Evolutionary conservation across 2,888 invertebrate genomes (phyloP).

Genomic region (Nomada fabriciana): DNA sequence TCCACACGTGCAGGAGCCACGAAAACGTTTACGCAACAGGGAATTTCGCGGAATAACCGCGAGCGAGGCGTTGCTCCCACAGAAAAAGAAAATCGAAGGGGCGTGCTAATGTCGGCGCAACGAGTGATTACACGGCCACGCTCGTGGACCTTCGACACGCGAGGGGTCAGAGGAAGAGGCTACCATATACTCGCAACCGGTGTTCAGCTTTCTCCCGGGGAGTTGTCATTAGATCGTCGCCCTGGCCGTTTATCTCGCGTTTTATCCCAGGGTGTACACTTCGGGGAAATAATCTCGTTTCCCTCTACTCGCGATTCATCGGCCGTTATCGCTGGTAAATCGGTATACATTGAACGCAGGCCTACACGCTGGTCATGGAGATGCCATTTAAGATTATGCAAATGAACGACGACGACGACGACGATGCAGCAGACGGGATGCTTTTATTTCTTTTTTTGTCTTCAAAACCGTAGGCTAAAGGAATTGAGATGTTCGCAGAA

Average conservation of each 20-base stretch:
- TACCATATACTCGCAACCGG: constrained; percentile 26
- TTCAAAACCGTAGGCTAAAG: constrained; percentile 1
- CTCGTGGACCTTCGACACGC: constrained; percentile 56
- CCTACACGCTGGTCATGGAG: constrained; percentile 47
- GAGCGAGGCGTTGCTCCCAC: background rate
- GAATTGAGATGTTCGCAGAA: constrained; percentile 64
- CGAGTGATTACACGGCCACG: constrained; percentile 46
- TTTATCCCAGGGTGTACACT: constrained; percentile 40
- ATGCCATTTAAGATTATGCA: constrained; percentile 70
- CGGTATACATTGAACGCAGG: constrained; percentile 55
- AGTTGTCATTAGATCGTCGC: constrained; percentile 67
- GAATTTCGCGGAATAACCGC: constrained; percentile 30
- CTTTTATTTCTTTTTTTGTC: too few relatives aligned
- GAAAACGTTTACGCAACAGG: constrained; percentile 8
- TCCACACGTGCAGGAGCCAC: background rate
- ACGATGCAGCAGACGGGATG: constrained; percentile 4
- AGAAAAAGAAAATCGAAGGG: constrained; percentile 38
- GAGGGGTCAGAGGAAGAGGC: constrained; percentile 47
- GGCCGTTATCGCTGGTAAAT: constrained; percentile 56
- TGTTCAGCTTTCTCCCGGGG: constrained; percentile 57
- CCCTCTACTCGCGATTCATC: constrained; percentile 7
- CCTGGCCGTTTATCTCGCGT: constrained; percentile 54
- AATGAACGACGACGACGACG: constrained; percentile 59
- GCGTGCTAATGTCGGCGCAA: constrained; percentile 44
- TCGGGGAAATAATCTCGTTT: constrained; percentile 32